These are phyloP conservation scores for Scylla paramamosain DNA, from an alignment of 1,140 invertebrate species.

Conservation along the genomic window DNA sequence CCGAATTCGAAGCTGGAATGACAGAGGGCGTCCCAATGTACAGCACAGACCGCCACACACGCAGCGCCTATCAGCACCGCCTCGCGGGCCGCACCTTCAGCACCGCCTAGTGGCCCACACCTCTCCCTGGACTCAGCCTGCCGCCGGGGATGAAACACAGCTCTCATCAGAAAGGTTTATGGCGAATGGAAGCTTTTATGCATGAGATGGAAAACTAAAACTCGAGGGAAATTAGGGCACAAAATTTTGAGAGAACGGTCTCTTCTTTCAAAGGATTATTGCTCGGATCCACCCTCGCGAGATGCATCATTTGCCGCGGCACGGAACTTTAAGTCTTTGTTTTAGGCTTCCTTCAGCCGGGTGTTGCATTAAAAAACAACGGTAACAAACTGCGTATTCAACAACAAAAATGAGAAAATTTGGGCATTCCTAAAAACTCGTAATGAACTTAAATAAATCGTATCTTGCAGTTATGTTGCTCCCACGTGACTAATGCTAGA, in stretches of 20 bases:
- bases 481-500: too few species aligned
- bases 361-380: not conserved
- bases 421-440: too few species aligned
- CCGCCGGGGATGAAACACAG: not conserved
- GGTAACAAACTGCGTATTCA: not conserved
- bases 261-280: conserved; percentile 4
- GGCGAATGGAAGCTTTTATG: not conserved
- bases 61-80: too few species aligned
- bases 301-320: not conserved
- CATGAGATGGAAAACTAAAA: not conserved
- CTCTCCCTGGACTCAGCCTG: too few species aligned
- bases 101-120: too few species aligned
- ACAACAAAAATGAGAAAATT: not conserved
- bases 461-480: too few species aligned
- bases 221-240: not conserved
- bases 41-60: too few species aligned
- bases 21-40: too few species aligned
- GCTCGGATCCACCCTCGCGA: not conserved
- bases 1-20: too few species aligned
- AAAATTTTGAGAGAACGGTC: not conserved
- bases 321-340: not conserved
- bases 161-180: not conserved
- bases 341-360: not conserved
- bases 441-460: too few species aligned
- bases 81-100: too few species aligned